phyloP scores from a whole-genome alignment of 1,140 invertebrate species.

The Leptinotarsa defecta region DNA sequence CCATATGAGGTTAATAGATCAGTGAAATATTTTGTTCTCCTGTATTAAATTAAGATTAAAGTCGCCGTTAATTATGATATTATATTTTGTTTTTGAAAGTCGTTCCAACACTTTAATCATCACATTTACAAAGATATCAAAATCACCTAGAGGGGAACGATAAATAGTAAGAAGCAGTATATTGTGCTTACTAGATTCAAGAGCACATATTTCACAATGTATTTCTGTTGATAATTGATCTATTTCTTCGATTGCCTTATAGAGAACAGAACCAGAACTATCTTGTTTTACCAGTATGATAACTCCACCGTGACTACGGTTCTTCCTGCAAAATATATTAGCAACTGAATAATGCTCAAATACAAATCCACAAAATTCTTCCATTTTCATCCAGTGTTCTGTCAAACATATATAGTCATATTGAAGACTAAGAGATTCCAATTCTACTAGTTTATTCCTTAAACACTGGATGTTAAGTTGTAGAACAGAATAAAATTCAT shows the following conservation, averaged over 20 bases:
- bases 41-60: slow-evolving; percentile 7
- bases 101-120: slow-evolving; percentile 7
- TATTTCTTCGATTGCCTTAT: slow-evolving; percentile 1
- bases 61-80: slow-evolving; percentile 7
- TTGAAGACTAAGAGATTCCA: background rate
- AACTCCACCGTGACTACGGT: background rate
- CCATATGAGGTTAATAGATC: background rate
- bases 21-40: background rate
- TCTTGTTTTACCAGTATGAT: background rate
- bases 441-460: slow-evolving; percentile 9
- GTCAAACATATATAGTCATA: slow-evolving; percentile 5
- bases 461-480: background rate
- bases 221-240: slow-evolving; percentile 2
- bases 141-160: background rate
- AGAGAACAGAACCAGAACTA: background rate
- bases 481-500: too few relatives aligned
- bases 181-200: background rate
- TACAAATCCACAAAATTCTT: slow-evolving; percentile 6
- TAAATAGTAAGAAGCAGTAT: slow-evolving; percentile 12
- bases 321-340: slow-evolving; percentile 4
- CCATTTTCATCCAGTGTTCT: slow-evolving; percentile 2
- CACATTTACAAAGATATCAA: background rate
- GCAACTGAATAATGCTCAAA: slow-evolving; percentile 1
- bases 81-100: slow-evolving; percentile 10
- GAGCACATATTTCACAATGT: slow-evolving; percentile 4